Percentiles rank a stretch among this genome's conserved stretches.
phyloP scores from a whole-genome alignment of 2,797 vertebrate species.

The Euthynnus affinis region DNA sequence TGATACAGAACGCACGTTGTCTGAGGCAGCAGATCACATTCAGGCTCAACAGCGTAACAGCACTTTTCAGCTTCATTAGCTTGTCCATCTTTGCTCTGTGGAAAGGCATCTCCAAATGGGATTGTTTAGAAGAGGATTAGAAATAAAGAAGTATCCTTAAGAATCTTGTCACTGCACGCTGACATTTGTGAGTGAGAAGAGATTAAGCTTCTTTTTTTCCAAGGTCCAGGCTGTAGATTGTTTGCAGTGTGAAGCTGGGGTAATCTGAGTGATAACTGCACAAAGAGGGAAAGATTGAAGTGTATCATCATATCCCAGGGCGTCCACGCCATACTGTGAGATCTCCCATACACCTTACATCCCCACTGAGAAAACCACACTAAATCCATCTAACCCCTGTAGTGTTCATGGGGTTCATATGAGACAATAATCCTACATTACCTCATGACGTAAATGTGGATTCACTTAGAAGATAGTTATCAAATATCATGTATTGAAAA shows the following conservation, averaged over 20 bases:
- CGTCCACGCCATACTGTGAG: conserved; percentile 66
- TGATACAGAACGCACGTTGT: conserved; percentile 39
- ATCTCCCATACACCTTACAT: conserved; percentile 57
- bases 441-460: conserved; percentile 28
- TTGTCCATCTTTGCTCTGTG: conserved; percentile 58
- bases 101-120: conserved; percentile 48
- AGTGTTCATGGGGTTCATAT: conserved; percentile 56
- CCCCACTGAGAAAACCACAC: conserved; percentile 66
- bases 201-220: conserved; percentile 42
- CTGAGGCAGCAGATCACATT: conserved; percentile 46
- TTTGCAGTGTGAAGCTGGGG: conserved; percentile 61
- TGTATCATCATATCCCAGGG: conserved; percentile 69
- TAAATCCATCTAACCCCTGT: conserved; percentile 66
- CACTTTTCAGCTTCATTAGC: conserved; percentile 62
- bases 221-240: conserved; percentile 23
- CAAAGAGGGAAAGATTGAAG: conserved; percentile 66
- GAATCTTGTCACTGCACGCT: conserved; percentile 52
- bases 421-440: conserved; percentile 70
- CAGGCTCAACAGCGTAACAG: conserved; percentile 30
- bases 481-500: neutral
- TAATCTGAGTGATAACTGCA: conserved; percentile 62
- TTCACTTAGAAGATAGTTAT: conserved; percentile 2
- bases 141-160: conserved; percentile 62
- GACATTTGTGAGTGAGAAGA: conserved; percentile 59
- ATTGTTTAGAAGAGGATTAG: conserved; percentile 72